Conservation (phyloP, 2,797 vertebrate species). For the Thamnophis elegans region DNA sequence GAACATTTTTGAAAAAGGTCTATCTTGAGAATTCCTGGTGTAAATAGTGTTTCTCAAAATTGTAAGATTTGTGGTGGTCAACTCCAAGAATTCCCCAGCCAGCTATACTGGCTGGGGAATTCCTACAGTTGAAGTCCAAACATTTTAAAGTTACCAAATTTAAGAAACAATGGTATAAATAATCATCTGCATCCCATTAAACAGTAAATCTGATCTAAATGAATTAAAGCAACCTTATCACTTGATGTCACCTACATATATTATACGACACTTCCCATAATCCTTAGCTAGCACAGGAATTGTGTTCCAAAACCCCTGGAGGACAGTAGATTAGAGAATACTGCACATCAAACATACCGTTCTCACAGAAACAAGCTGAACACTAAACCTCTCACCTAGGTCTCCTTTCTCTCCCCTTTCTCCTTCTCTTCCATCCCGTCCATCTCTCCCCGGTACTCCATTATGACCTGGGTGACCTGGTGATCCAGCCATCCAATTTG, state of each 20-base stretch:
- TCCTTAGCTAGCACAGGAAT: neutral
- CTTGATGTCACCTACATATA: neutral
- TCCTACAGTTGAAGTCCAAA: neutral
- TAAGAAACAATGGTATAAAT: neutral
- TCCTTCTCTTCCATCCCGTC: slow-evolving; percentile 76
- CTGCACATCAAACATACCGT: neutral
- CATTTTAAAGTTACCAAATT: neutral
- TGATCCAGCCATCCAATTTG: slow-evolving; percentile 79
- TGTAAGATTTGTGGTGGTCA: neutral
- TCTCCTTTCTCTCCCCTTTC: slow-evolving; percentile 79
- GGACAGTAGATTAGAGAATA: neutral
- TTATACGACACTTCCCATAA: neutral
- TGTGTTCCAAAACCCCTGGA: neutral
- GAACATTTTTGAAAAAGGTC: neutral
- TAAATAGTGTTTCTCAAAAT: neutral
- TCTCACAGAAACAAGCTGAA: neutral
- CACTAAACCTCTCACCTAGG: slow-evolving; percentile 67
- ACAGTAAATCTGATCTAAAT: neutral
- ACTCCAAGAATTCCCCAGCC: neutral
- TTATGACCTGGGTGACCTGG: slow-evolving; percentile 80
- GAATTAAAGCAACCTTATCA: neutral
- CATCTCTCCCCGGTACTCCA: slow-evolving; percentile 76
- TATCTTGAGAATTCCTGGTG: neutral
- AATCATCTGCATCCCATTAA: neutral
- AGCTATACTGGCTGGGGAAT: neutral